A percentile compares a stretch with the other conserved stretches of the same genome.
These are phyloP conservation scores for Chiroxiphia lanceolata DNA, from an alignment of 2,797 vertebrate species.

Conservation along the genomic window DNA sequence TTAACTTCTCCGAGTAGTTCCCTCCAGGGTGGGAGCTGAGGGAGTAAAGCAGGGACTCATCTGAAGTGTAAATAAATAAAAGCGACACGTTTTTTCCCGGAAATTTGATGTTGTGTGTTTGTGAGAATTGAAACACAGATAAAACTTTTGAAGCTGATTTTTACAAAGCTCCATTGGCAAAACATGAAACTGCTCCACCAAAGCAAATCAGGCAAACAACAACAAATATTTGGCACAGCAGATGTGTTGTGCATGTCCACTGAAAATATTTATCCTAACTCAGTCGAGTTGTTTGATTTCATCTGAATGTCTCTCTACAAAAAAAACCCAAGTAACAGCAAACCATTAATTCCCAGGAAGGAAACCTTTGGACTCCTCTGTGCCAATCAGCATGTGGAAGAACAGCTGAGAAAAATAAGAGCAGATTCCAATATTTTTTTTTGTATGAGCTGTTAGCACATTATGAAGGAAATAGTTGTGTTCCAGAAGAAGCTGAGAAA, in stretches of 20 bases:
- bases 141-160: background rate
- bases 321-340: background rate
- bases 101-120: background rate
- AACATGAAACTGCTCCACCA: slow-evolving; percentile 64
- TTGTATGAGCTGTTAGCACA: background rate
- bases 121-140: background rate
- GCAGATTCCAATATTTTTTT: background rate
- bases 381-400: background rate
- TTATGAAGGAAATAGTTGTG: background rate
- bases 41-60: background rate
- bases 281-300: slow-evolving; percentile 19
- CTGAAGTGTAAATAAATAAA: slow-evolving; percentile 36
- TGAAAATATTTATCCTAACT: slow-evolving; percentile 64
- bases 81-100: background rate
- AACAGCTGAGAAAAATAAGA: background rate
- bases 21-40: background rate
- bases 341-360: background rate
- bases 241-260: background rate
- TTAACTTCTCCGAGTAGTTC: background rate
- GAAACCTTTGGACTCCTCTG: background rate
- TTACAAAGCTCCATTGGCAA: slow-evolving; percentile 46
- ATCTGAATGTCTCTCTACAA: background rate
- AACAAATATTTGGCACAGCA: slow-evolving; percentile 6
- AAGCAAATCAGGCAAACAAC: slow-evolving; percentile 1
- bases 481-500: slow-evolving; percentile 23